phyloP scores from a whole-genome alignment of 2,113 vertebrate genomes.

The Crotalus viridis region DNA sequence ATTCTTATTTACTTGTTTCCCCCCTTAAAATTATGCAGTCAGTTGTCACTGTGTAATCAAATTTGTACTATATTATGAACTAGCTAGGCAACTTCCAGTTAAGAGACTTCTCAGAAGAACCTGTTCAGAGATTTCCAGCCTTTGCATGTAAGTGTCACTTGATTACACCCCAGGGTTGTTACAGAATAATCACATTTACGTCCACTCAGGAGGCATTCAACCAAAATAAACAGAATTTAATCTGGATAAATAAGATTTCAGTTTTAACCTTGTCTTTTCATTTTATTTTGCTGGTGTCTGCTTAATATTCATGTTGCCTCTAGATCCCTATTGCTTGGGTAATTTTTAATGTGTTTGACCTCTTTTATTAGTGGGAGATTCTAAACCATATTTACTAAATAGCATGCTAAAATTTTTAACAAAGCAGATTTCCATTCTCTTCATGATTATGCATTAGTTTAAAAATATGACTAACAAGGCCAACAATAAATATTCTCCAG shows the following conservation, averaged over 20 bases:
- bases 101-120: background rate
- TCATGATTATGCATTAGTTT: conserved; percentile 44
- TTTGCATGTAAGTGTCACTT: background rate
- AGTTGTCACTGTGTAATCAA: background rate
- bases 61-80: background rate
- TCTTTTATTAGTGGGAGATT: conserved; percentile 33
- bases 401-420: conserved; percentile 14
- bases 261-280: background rate
- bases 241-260: background rate
- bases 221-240: background rate
- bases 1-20: background rate
- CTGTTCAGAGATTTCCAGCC: background rate
- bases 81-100: background rate
- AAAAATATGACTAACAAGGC: conserved; percentile 51
- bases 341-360: conserved; percentile 6
- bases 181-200: background rate
- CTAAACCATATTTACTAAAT: conserved; percentile 17
- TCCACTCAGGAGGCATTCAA: background rate
- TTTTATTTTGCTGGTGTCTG: background rate
- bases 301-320: background rate
- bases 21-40: background rate
- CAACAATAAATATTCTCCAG: conserved; percentile 55
- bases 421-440: conserved; percentile 24
- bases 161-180: background rate
- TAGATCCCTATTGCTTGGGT: background rate